phyloP scores from a whole-genome alignment of 2,113 vertebrate genomes.

The Menura novaehollandiae region DNA sequence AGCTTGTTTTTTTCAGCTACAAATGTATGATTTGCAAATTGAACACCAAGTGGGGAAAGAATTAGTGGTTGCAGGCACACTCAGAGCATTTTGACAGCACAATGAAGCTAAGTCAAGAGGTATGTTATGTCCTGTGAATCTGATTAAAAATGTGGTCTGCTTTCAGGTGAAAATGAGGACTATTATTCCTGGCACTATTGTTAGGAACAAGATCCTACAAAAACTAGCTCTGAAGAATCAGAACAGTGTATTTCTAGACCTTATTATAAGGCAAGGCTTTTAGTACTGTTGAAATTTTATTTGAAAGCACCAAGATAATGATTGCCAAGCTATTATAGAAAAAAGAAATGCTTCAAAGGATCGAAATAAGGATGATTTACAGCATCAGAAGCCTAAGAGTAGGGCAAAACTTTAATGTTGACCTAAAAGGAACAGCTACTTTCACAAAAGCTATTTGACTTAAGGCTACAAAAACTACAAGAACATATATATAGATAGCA shows the following conservation, averaged over 20 bases:
- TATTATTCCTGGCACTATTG: constrained; percentile 16
- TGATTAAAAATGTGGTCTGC: constrained; percentile 13
- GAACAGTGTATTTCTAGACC: constrained; percentile 7
- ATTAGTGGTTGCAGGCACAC: neutral
- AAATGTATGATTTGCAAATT: constrained; percentile 39
- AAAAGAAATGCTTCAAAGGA: neutral
- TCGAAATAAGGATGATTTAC: neutral
- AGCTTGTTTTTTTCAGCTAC: constrained; percentile 22
- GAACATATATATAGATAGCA: neutral
- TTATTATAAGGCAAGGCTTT: constrained; percentile 1
- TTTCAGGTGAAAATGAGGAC: constrained; percentile 34
- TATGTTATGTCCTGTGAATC: constrained; percentile 7
- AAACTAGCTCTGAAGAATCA: neutral
- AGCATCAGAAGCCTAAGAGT: neutral
- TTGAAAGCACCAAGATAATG: constrained; percentile 22
- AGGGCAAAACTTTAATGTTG: neutral
- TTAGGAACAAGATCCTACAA: neutral
- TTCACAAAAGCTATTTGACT: neutral
- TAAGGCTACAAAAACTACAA: neutral
- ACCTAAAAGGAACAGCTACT: neutral
- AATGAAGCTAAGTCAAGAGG: constrained; percentile 20
- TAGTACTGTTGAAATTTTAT: neutral
- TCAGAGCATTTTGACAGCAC: neutral
- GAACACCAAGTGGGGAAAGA: constrained; percentile 9
- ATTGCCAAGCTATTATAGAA: neutral